Evolutionary conservation across 1,140 invertebrate genomes (phyloP).

Genomic region (Hylyphantes graminicola): DNA sequence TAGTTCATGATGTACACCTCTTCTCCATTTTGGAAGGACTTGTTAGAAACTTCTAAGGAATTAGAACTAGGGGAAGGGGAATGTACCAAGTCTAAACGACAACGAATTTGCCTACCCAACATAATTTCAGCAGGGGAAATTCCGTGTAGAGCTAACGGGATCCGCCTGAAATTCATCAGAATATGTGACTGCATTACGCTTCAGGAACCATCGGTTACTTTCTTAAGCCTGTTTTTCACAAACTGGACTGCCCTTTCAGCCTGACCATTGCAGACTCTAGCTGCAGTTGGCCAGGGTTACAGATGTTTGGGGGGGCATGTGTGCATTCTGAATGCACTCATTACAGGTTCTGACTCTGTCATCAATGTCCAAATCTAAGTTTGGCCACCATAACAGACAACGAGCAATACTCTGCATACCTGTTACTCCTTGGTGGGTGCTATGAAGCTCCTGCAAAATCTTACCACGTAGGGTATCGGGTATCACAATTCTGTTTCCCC

Average conservation of each 20-base stretch:
- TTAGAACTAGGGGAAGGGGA: background rate
- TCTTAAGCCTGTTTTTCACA: slow-evolving; percentile 4
- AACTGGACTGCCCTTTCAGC: slow-evolving; percentile 59
- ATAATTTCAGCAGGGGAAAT: slow-evolving; percentile 16
- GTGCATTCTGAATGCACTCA: slow-evolving; percentile 18
- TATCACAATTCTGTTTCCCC: slow-evolving; percentile 25
- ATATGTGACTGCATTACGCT: background rate
- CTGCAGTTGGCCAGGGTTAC: slow-evolving; percentile 7
- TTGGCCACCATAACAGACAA: slow-evolving; percentile 34
- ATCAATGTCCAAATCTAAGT: slow-evolving; percentile 25
- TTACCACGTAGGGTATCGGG: background rate
- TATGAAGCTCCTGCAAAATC: slow-evolving; percentile 13
- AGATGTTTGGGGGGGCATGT: slow-evolving; percentile 2
- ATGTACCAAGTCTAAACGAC: slow-evolving; percentile 10
- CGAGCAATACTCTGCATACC: slow-evolving; percentile 29
- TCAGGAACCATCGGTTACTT: background rate
- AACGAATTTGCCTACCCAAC: slow-evolving; percentile 11
- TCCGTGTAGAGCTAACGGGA: background rate
- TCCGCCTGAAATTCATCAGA: slow-evolving; percentile 10
- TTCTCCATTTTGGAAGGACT: background rate
- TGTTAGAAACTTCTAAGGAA: too few relatives aligned
- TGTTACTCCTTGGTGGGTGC: slow-evolving; percentile 23
- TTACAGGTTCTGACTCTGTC: background rate
- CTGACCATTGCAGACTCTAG: slow-evolving; percentile 63
- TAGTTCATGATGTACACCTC: background rate